Evolutionary conservation across 2,113 vertebrate genomes (phyloP).

Genomic region (Pagrus major): DNA sequence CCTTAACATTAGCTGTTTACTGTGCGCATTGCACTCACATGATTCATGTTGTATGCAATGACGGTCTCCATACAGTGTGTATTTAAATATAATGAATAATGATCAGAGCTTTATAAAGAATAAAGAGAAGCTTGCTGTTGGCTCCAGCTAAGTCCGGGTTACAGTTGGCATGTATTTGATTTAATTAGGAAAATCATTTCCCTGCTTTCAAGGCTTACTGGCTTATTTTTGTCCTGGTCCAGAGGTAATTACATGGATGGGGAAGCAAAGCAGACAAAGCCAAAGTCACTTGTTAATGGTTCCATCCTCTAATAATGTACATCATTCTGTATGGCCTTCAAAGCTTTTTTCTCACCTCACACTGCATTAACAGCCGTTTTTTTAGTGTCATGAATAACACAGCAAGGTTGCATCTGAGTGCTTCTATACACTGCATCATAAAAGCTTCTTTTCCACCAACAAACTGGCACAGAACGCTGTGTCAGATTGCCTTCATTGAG

Average conservation of each 20-base stretch:
- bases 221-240: background rate
- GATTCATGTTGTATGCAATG: background rate
- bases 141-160: too few species aligned
- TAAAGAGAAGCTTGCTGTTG: background rate
- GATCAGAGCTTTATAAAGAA: background rate
- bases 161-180: background rate
- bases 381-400: background rate
- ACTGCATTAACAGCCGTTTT: background rate
- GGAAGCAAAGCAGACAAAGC: background rate
- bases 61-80: too few species aligned
- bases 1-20: background rate
- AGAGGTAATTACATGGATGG: constrained; percentile 26
- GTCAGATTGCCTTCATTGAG: background rate
- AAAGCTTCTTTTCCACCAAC: background rate
- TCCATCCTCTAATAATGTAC: background rate
- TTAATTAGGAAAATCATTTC: background rate
- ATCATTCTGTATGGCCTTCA: constrained; percentile 2
- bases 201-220: background rate
- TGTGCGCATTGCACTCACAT: background rate
- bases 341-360: background rate
- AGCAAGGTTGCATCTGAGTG: constrained; percentile 4
- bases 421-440: background rate
- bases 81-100: background rate
- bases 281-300: background rate
- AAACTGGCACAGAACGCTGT: background rate